Conservation (phyloP, 1,140 invertebrate genomes). For the Drosophila pectinifera region DNA sequence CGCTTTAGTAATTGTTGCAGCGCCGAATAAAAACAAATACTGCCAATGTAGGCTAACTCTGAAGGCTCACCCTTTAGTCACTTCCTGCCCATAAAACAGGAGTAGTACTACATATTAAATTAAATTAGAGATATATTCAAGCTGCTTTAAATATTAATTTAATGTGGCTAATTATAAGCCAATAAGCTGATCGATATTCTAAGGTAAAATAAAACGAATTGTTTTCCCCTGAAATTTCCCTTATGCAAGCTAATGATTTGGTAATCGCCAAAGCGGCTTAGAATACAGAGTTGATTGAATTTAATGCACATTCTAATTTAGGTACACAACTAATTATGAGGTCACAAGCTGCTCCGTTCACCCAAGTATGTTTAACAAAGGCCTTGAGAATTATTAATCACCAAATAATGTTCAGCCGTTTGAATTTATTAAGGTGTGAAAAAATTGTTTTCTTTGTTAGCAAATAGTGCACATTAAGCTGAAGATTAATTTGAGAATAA, state of each 20-base stretch:
- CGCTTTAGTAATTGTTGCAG: constrained; percentile 42
- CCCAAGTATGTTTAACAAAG: constrained; percentile 1
- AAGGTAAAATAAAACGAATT: background rate
- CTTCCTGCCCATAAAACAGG: background rate
- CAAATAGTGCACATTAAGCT: too few species aligned
- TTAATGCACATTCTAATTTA: constrained; percentile 10
- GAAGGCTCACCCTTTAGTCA: background rate
- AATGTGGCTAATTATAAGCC: background rate
- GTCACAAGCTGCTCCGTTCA: constrained; percentile 12
- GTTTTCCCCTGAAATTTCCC: background rate
- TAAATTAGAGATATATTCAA: background rate
- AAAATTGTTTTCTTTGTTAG: constrained; percentile 3
- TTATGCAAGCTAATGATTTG: background rate
- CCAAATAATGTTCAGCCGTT: background rate
- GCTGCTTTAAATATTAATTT: background rate
- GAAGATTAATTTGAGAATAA: constrained; percentile 13
- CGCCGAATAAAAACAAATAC: constrained; percentile 30
- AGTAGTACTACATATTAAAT: too few species aligned
- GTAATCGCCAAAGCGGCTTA: constrained; percentile 12
- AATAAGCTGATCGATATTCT: background rate
- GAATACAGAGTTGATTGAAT: constrained; percentile 4
- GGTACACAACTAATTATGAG: constrained; percentile 23
- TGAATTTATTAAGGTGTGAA: constrained; percentile 16
- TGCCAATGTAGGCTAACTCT: background rate
- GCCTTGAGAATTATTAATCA: constrained; percentile 18